Percentiles rank a stretch among this genome's conserved stretches.
Conservation (phyloP, 2,888 invertebrate species). For the Chrysolina oricalcia region DNA sequence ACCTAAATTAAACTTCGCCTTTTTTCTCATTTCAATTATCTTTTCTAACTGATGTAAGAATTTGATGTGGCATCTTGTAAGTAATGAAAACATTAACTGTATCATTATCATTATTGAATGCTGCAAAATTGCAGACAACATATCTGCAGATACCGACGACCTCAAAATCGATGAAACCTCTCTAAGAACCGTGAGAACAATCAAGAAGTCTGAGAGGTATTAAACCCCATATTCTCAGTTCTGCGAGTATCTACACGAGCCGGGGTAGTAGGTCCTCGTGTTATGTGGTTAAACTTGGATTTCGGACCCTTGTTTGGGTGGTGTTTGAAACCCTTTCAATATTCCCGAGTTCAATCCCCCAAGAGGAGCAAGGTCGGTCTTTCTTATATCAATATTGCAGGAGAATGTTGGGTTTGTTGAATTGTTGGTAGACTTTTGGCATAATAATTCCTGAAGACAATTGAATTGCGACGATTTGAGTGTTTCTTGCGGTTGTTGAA, state of each 20-base stretch:
- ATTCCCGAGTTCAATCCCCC: not conserved
- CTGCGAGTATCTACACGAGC: not conserved
- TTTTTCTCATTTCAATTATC: too few relatives aligned
- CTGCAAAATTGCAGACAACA: too few relatives aligned
- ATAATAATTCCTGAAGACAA: not conserved
- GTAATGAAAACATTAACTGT: too few relatives aligned
- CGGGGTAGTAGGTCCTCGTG: conserved; percentile 9
- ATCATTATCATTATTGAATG: too few relatives aligned
- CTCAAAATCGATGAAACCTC: not conserved
- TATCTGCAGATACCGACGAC: too few relatives aligned
- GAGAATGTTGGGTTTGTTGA: conserved; percentile 1
- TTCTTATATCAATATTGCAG: not conserved
- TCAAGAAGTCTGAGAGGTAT: not conserved
- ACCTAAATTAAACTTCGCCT: too few relatives aligned
- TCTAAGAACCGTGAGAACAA: not conserved
- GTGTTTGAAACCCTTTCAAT: conserved; percentile 5
- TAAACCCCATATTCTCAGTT: not conserved
- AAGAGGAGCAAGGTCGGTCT: not conserved
- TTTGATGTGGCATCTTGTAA: too few relatives aligned
- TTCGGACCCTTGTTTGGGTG: not conserved
- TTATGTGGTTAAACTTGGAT: conserved; percentile 9
- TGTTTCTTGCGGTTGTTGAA: not conserved
- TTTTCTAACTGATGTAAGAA: too few relatives aligned
- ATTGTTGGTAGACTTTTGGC: not conserved
- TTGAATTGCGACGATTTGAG: not conserved